Percentiles rank a stretch among this genome's conserved stretches.
These are phyloP conservation scores for Spilogale gracilis DNA, from an alignment of 2,113 vertebrate species.

Conservation along the genomic window DNA sequence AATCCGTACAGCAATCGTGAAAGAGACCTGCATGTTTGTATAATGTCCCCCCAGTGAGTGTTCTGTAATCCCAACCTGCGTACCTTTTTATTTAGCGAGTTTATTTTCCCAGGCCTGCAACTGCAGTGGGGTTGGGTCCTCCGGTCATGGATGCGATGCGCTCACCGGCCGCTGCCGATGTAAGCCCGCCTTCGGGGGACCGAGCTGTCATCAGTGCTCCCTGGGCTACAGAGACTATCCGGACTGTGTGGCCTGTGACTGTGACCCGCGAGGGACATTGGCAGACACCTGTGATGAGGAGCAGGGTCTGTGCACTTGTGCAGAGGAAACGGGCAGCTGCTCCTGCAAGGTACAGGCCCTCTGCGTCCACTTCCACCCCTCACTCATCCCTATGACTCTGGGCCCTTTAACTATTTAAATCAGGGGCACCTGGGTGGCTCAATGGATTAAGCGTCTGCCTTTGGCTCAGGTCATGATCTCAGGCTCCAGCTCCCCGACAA, in stretches of 20 bases:
- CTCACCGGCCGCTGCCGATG: conserved; percentile 92
- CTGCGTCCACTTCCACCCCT: accelerated
- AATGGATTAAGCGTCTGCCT: neutral
- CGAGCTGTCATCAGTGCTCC: conserved; percentile 90
- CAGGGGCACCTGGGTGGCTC: too few relatives aligned
- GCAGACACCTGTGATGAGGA: conserved; percentile 87
- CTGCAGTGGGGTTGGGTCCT: conserved; percentile 90
- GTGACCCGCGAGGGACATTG: conserved; percentile 91
- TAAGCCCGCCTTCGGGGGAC: conserved; percentile 88
- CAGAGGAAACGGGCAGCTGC: conserved; percentile 89
- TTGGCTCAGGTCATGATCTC: neutral
- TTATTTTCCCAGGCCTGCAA: conserved; percentile 90
- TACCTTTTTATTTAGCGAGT: neutral
- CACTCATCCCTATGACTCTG: accelerated
- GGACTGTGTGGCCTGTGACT: conserved; percentile 92
- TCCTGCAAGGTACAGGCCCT: conserved; percentile 93
- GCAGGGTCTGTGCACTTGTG: conserved; percentile 91
- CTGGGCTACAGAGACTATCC: conserved; percentile 93
- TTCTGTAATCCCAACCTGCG: neutral
- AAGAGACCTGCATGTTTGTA: accelerated
- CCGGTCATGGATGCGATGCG: conserved; percentile 87
- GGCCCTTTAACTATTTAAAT: neutral
- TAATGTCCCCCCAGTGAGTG: neutral
- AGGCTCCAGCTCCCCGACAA: too few relatives aligned
- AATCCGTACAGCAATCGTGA: accelerated